Evolutionary conservation across 2,113 vertebrate species (phyloP), one percentile per base, ranked within the genome.

Genomic region (Ptilonorhynchus violaceus): DNA sequence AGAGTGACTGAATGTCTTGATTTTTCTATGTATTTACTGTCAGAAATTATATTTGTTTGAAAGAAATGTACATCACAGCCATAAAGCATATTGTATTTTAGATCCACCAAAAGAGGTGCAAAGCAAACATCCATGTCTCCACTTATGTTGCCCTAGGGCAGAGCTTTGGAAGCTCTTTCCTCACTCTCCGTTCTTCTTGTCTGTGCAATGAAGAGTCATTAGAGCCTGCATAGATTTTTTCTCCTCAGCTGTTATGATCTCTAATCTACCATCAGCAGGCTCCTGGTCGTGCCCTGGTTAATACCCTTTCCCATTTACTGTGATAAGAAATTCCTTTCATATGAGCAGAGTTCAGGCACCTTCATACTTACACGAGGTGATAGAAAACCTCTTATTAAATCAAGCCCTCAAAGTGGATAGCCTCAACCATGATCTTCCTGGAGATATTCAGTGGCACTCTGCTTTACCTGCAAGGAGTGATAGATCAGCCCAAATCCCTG

Each of bases 301-400:
- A 96, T 93, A 90, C 47, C 11, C 46, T 86, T 93, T 63, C 27
- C 56, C 63, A 59, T 80, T 88, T 88, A 74, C 10, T 58, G 18
- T 42, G 56, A 77, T 88, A 88, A 93, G 67, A 80, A 92, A 93
- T 75, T 83, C 42, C 42, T 76, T 86, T 89, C 69, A 47, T 67
- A 44, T 67, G 28, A 94, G 39, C 41, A 91, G 62, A 95, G 78
- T 66, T 95, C 35, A 10, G 60, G 47, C 53, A 75, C 37, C 47
- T 92, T 75, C 78, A 82, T 64, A 22, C 37, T 79, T 74, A 78
- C 39, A 46, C 3, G 25, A 93, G 69, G 55, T 88, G 93, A 94
- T 93, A 49, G 64, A 93, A 97, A 95, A 92, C 75, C 89, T 94
- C 92, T 94, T 91, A 82, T 19, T 85, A 94, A 97, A 88, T 92